Evolutionary conservation across 2,113 vertebrate species (phyloP), one percentile per base, ranked within the genome.

Genomic region (Tichodroma muraria): DNA sequence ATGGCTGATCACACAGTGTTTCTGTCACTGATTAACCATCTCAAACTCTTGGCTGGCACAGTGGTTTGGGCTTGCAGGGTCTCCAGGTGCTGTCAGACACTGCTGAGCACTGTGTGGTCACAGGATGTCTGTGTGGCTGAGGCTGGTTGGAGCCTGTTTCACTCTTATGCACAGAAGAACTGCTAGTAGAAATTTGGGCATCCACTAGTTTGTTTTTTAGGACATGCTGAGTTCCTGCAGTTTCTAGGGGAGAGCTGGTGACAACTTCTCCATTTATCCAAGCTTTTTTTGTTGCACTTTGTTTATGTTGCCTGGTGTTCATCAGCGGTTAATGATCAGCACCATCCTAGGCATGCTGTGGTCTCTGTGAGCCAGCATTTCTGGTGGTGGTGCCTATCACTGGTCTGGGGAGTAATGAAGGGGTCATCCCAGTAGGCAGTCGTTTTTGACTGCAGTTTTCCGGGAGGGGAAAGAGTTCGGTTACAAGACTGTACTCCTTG

Each of bases 41-140:
- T 33, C 37, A 49, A 22, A 15, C 30, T 61, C 57, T 17, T 80
- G 72, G 44, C 54, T 85, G 71, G 21, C 14, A 0, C 9, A 25
- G 35, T 23, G 47, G 35, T 63, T 87, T 78, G 37, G 35, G 60
- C 14, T 49, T 38, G 15, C 49, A 38, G 33, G 27, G 21, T 35
- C 27, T 45, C 9, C n/a, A 30, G 11, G 42, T 50, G 9, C 60
- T 56, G 10, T 5, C 33, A 1, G 5, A 59, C 72, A 30, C 50
- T 0, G 2, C 47, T 54, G 78, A n/a, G 1, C 2, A 0, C 11
- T 1, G 37, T 33, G 0, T 40, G 56, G 38, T 35, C 33, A 14
- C 25, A 49, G 17, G 6, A 17, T 18, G 9, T 40, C 25, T 27
- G 7, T 0, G 0, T n/a, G 52, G 16, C 69, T 65, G 66, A 42